Evolutionary conservation across 1,140 invertebrate genomes (phyloP), one percentile per base, ranked within the genome.

Genomic region (Sarcophaga bullata): DNA sequence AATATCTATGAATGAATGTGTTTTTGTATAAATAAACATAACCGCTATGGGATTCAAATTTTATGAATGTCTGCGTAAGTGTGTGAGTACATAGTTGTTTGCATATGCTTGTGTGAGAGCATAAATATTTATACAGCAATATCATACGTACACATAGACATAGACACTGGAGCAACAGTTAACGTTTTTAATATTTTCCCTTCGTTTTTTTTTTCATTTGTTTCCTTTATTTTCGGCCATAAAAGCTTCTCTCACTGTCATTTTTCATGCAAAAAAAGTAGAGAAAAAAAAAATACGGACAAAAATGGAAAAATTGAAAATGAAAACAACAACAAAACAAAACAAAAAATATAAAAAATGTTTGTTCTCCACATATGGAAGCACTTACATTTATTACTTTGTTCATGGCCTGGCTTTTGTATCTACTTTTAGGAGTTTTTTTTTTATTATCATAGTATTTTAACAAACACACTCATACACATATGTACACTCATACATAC

Each of bases 301-400:
- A n/a, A 58, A 58, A 58, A 58, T 37, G 25, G 25, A 37, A 68
- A 68, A 68, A 68, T 68, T 68, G 62, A 25, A 68, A 68, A 68
- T 58, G 54, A 58, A 58, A 58, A 68, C n/a, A 17, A 68, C 25
- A 37, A 37, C 25, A 37, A 37, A 37, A 37, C 25, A 37, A 37
- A 37, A 37, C 25, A 37, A 37, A 37, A 37, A 4, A 37, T 2
- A 37, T 37, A 68, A 68, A 68, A n/a, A 68, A 68, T 58, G n/a
- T 58, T 58, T 13, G 9, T 68, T 68, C 17, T 68, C 62, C 62
- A 68, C 62, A 68, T 68, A 68, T 68, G 62, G 62, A 68, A 68
- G 62, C 62, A 68, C 62, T 68, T 68, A 68, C 62, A 68, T 68
- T 68, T 68, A 68, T 25, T 68, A 58, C 54, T 58, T 58, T 58